Percentiles rank a stretch among this genome's conserved stretches.
Evolutionary conservation across 2,797 vertebrate genomes (phyloP).

Genomic region (Aphelocoma californica): DNA sequence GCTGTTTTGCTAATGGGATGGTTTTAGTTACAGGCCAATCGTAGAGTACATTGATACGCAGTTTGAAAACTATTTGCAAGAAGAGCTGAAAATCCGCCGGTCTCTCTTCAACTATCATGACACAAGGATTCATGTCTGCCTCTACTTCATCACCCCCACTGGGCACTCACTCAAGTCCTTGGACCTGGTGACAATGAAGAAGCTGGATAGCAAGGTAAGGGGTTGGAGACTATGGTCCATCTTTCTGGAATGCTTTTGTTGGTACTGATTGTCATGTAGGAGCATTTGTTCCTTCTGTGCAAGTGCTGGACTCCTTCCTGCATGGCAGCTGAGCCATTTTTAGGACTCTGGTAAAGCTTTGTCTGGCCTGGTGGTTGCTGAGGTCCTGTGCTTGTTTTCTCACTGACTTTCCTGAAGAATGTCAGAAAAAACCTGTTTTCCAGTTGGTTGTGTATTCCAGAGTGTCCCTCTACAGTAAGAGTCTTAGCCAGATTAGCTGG

Average conservation of each 20-base stretch:
- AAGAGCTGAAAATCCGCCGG: conserved; percentile 96
- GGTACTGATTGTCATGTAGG: fast-evolving
- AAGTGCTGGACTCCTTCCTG: not conserved
- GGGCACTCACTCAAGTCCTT: conserved; percentile 97
- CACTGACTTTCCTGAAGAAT: not conserved
- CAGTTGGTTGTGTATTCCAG: not conserved
- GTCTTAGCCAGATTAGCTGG: not conserved
- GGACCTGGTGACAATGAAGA: conserved; percentile 98
- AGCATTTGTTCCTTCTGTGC: not conserved
- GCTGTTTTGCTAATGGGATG: conserved; percentile 71
- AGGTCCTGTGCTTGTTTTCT: not conserved
- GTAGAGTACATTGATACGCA: conserved; percentile 99
- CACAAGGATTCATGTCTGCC: conserved; percentile 95
- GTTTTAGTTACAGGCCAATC: conserved; percentile 95
- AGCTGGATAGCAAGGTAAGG: conserved; percentile 95
- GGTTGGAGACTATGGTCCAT: fast-evolving
- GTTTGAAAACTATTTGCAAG: conserved; percentile 98
- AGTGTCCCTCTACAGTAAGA: not conserved
- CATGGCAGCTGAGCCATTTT: fast-evolving
- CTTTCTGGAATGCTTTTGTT: not conserved
- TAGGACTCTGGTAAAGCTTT: not conserved
- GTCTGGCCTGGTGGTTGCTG: not conserved
- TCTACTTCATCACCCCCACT: conserved; percentile 97
- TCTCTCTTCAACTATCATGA: conserved; percentile 97
- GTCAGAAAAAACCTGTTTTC: not conserved